phyloP scores from a whole-genome alignment of 2,888 invertebrate species.

The Lasioglossum oenotherae region DNA sequence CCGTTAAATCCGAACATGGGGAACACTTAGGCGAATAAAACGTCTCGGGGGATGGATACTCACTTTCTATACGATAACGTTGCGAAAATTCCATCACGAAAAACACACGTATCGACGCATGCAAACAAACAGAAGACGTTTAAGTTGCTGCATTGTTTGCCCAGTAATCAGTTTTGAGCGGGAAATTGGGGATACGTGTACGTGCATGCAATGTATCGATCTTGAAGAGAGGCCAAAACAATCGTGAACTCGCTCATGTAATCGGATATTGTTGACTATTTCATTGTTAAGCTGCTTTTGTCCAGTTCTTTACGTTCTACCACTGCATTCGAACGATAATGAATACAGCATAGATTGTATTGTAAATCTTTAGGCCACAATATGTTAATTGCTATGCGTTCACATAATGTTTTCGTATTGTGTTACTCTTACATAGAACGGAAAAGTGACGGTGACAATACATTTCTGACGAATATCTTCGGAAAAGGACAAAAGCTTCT shows the following conservation, averaged over 20 bases:
- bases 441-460: no score
- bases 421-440: not conserved
- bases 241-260: not conserved
- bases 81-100: slow-evolving; percentile 60
- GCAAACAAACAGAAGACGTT: slow-evolving; percentile 67
- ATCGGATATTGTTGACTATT: not conserved
- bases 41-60: slow-evolving; percentile 43
- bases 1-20: not conserved
- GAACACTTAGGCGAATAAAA: not conserved
- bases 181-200: not conserved
- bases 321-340: not conserved
- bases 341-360: not conserved
- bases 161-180: not conserved
- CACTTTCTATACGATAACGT: slow-evolving; percentile 69
- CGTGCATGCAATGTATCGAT: not conserved
- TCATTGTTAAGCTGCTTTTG: not conserved
- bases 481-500: not conserved
- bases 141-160: slow-evolving; percentile 9
- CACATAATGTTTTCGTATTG: not conserved
- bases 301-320: not conserved
- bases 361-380: not conserved
- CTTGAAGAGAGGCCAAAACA: not conserved
- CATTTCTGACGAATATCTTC: not conserved
- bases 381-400: not conserved
- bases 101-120: slow-evolving; percentile 67